Conservation (phyloP, 2,113 vertebrate genomes). For the Orientallactaga bullata region DNA sequence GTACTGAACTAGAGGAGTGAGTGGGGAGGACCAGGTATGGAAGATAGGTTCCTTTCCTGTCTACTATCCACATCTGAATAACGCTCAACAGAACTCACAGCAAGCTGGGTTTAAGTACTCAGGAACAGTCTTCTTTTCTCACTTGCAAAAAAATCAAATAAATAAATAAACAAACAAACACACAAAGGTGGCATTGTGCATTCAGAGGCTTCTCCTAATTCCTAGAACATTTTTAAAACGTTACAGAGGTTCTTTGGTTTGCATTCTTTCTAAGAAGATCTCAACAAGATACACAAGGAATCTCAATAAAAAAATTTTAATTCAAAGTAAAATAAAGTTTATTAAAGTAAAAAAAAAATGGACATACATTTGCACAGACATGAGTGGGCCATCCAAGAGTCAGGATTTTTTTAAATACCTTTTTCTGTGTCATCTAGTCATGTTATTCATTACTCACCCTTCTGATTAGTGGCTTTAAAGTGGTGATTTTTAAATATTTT, state of each 20-base stretch:
- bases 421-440: background rate
- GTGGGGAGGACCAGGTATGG: background rate
- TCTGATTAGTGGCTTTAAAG: background rate
- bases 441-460: background rate
- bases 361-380: background rate
- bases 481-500: background rate
- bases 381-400: background rate
- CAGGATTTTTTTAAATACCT: background rate
- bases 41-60: background rate
- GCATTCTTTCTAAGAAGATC: background rate
- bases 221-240: background rate
- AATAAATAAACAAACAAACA: no score
- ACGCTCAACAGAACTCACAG: background rate
- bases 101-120: background rate
- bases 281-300: background rate
- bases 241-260: background rate
- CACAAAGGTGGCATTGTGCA: background rate
- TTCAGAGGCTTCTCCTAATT: background rate
- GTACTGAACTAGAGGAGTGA: background rate
- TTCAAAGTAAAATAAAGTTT: background rate
- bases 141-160: rapidly evolving
- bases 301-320: background rate
- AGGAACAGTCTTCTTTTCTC: background rate
- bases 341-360: background rate
- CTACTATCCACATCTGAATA: background rate